Percentiles rank a stretch among this genome's conserved stretches.
Evolutionary conservation across 2,888 invertebrate genomes (phyloP).

Genomic region (Cremastobaeus sp.): DNA sequence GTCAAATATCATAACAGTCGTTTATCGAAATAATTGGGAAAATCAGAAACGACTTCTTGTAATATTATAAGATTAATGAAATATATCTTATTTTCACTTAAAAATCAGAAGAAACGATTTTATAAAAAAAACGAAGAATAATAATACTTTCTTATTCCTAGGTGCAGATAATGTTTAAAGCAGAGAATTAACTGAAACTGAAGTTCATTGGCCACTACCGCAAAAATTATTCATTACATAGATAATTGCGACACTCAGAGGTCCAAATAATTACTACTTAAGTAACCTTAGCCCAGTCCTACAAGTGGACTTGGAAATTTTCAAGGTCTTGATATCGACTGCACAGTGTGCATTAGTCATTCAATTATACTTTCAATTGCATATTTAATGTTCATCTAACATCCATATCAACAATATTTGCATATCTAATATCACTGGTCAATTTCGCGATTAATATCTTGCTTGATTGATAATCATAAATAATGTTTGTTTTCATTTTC

Average conservation of each 20-base stretch:
- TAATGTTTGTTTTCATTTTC: neutral
- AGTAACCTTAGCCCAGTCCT: slow-evolving; percentile 54
- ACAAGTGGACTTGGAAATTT: slow-evolving; percentile 40
- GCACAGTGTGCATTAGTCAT: slow-evolving; percentile 34
- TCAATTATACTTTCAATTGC: slow-evolving; percentile 13
- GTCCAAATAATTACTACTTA: slow-evolving; percentile 50
- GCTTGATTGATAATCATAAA: neutral
- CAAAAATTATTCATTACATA: slow-evolving; percentile 5
- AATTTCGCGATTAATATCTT: neutral
- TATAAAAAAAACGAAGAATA: too few species aligned
- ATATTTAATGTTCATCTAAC: slow-evolving; percentile 2
- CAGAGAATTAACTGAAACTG: neutral
- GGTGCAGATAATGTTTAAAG: too few species aligned
- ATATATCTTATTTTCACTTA: too few species aligned
- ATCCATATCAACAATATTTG: neutral
- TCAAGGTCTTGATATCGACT: slow-evolving; percentile 39
- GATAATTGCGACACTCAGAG: slow-evolving; percentile 21
- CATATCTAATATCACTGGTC: slow-evolving; percentile 12
- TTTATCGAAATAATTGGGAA: too few species aligned
- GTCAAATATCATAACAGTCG: too few species aligned
- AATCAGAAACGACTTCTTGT: too few species aligned
- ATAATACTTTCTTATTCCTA: too few species aligned
- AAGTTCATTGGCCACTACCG: slow-evolving; percentile 13
- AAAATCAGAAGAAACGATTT: too few species aligned
- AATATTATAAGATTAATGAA: too few species aligned